Conservation (phyloP, 1,140 invertebrate species). For the Drosophila subobscura region DNA sequence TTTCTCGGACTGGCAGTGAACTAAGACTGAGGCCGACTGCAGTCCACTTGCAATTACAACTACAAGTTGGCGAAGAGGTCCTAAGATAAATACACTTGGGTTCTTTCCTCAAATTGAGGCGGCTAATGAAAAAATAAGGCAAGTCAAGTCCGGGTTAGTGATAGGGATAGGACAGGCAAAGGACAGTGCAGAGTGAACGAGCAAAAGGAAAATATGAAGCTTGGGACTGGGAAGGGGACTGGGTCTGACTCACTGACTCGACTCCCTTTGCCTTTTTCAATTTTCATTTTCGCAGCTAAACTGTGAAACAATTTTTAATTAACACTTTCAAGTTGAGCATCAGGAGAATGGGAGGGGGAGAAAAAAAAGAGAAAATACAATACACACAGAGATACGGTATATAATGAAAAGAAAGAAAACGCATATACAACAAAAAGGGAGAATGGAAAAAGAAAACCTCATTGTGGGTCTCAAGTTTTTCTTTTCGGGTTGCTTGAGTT, state of each 20-base stretch:
- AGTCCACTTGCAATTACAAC: slow-evolving; percentile 60
- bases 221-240: slow-evolving; percentile 30
- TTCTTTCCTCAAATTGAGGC: slow-evolving; percentile 63
- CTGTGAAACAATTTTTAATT: slow-evolving; percentile 83
- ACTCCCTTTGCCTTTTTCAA: slow-evolving; percentile 73
- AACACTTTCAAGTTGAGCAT: slow-evolving; percentile 79
- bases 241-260: slow-evolving; percentile 37
- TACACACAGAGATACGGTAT: slow-evolving; percentile 41
- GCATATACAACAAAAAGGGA: slow-evolving; percentile 28
- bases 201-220: slow-evolving; percentile 65
- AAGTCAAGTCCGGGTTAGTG: slow-evolving; percentile 20
- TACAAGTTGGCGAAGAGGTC: slow-evolving; percentile 59
- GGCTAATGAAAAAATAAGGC: slow-evolving; percentile 70
- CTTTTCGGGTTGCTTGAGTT: slow-evolving; percentile 72
- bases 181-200: slow-evolving; percentile 23
- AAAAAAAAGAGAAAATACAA: slow-evolving; percentile 37
- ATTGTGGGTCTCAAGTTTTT: slow-evolving; percentile 77
- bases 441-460: slow-evolving; percentile 54
- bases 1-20: slow-evolving; percentile 10
- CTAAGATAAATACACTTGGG: slow-evolving; percentile 80
- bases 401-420: slow-evolving; percentile 43
- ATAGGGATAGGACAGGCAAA: slow-evolving; percentile 17
- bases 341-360: slow-evolving; percentile 30
- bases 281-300: slow-evolving; percentile 83
- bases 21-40: slow-evolving; percentile 17